Percentiles rank a stretch among this genome's conserved stretches.
Conservation (phyloP, 2,888 invertebrate genomes). For the Dorcus parallelipipedus region DNA sequence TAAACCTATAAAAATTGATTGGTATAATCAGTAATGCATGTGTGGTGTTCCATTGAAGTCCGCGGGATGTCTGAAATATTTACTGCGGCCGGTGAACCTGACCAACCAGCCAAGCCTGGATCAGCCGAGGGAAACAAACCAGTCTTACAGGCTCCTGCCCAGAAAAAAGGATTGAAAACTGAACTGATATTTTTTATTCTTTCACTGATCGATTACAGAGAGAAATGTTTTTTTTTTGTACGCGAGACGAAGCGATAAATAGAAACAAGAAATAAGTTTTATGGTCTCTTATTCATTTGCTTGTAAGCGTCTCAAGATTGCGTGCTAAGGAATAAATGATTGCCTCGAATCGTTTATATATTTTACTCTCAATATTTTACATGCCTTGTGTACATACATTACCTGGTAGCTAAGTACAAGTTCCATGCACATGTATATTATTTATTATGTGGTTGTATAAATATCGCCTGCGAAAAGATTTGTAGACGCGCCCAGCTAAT, state of each 20-base stretch:
- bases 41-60: constrained; percentile 40
- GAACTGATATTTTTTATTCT: constrained; percentile 36
- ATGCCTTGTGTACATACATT: constrained; percentile 43
- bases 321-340: constrained; percentile 43
- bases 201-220: constrained; percentile 33
- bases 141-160: constrained; percentile 43
- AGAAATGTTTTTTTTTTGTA: constrained; percentile 6
- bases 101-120: constrained; percentile 22
- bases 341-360: constrained; percentile 38
- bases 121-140: constrained; percentile 39
- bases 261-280: constrained; percentile 28
- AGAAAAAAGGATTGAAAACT: constrained; percentile 30
- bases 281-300: constrained; percentile 28
- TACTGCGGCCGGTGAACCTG: constrained; percentile 44
- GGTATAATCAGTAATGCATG: constrained; percentile 34
- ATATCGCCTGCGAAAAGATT: neutral
- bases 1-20: constrained; percentile 1
- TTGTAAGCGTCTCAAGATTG: constrained; percentile 32
- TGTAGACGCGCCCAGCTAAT: neutral
- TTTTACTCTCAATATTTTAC: constrained; percentile 43
- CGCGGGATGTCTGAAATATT: constrained; percentile 44
- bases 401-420: constrained; percentile 45
- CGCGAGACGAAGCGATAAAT: constrained; percentile 26
- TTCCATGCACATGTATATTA: constrained; percentile 9
- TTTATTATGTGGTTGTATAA: constrained; percentile 8